Conservation (phyloP, 37 sponge, comb jelly and placozoan species). For the Chondrilla cf. caribensis region DNA sequence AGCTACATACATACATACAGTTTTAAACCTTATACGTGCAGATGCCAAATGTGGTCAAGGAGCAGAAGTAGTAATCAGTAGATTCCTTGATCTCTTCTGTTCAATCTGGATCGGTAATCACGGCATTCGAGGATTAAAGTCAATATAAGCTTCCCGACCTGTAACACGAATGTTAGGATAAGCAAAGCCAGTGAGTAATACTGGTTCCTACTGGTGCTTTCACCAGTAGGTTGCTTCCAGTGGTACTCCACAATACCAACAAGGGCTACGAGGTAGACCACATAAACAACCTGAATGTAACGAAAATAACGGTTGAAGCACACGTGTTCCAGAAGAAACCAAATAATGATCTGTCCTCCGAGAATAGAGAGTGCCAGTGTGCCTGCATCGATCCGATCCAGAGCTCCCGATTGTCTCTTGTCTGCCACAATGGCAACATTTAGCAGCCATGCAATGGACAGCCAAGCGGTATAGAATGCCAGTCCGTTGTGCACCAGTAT, state of each 20-base stretch:
- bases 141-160: background rate
- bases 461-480: background rate
- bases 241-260: background rate
- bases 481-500: constrained; percentile 19
- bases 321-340: constrained; percentile 7
- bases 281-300: background rate
- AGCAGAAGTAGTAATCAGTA: no score
- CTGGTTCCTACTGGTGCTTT: background rate
- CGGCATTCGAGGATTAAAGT: no score
- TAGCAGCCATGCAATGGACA: background rate
- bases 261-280: background rate
- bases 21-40: no score
- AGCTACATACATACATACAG: no score
- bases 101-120: no score
- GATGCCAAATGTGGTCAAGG: no score
- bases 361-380: background rate
- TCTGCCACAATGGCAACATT: constrained; percentile 3
- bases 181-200: background rate
- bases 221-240: background rate
- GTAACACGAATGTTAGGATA: background rate
- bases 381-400: background rate
- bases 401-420: background rate
- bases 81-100: no score
- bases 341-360: background rate
- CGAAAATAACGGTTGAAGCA: background rate